Evolutionary conservation across 2,888 invertebrate genomes (phyloP), one percentile per base, ranked within the genome.

Genomic region (Eilema sororculum): DNA sequence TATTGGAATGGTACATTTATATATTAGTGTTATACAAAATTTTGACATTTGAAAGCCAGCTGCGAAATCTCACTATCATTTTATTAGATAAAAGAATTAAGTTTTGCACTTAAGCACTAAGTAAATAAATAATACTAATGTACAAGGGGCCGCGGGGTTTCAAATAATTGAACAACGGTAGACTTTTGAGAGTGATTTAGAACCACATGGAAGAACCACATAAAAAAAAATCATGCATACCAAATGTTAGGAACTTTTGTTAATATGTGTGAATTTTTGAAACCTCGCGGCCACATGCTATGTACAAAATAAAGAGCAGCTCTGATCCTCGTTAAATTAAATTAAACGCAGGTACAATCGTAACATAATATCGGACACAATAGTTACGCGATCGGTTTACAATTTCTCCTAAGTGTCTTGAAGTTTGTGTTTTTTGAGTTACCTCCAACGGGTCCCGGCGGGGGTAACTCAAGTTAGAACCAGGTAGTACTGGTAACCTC

Each of bases 41-140:
- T 60, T 69, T 67, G 84, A 84, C 78, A 84, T 80, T 77, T 86
- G 83, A 84, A 90, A 90, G 87, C 89, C 89, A 90, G 84, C 87
- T 72, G 91, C 89, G 90, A 90, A 85, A 82, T 90, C 86, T 91
- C 93, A 92, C 90, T 90, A 89, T 87, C 74, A 79, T 76, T 64
- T 64, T 75, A 76, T 73, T 62, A 81, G 65, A 72, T 75, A 82
- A 68, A 85, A 84, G 85, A 83, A 90, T 92, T 93, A 93, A 90
- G 87, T 89, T 72, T 87, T 89, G 89, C 83, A 85, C 93, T 93
- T 93, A 94, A 87, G 90, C 90, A 79, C 93, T 95, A 94, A 90
- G 89, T 91, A 91, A 95, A 95, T 94, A 94, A 94, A 94, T 95
- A 95, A 95, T 94, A 94, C 94, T 93, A 94, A 92, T 91, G 84